Base-by-base conservation (phyloP, 2,113 vertebrate genomes). In the Laticauda colubrina region DNA sequence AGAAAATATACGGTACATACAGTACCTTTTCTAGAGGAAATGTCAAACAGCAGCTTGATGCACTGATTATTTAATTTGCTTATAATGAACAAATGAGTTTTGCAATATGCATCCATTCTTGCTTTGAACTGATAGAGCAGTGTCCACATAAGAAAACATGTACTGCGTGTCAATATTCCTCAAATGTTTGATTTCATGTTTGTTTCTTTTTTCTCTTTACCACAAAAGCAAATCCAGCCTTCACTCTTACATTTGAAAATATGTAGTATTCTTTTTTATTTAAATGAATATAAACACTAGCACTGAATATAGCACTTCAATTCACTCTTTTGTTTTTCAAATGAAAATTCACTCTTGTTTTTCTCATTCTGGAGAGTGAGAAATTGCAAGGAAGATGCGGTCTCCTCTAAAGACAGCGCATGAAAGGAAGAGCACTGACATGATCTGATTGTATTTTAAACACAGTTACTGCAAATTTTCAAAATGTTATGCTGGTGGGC, bases 21-120 rank as follows among this genome's bases (percentile, higher is more conserved):
- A 45, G 45, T 45, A 45, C 94, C 93, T 95, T 94, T 93, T 91
- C 93, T 95, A 93, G 93, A 64, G 95, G 93, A 96, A 96, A 96
- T 94, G 93, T 87, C 93, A 94, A 96, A 93, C 88, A 87, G 94
- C 96, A 93, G 88, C 86, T 75, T 95, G 95, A 95, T 91, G 92
- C 91, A 93, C 59, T 91, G 59, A 18, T n/a, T 95, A 6, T 91
- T 95, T 91, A 92, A 92, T 93, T 90, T 57, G 91, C 6, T 85
- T 57, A 89, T 94, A 91, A 93, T 94, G 87, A 96, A 94, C 29
- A 89, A 92, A 26, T 93, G 85, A 90, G 75, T 95, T 94, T 88
- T 85, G 94, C 92, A 92, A 92, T 0, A 0, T 9, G 11, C 4
- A 53, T 39, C 89, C 92, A 18, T 39, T 26, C 34, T 89, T 88